Evolutionary conservation across 2,888 invertebrate species (phyloP).

Genomic region (Unio delphinus): DNA sequence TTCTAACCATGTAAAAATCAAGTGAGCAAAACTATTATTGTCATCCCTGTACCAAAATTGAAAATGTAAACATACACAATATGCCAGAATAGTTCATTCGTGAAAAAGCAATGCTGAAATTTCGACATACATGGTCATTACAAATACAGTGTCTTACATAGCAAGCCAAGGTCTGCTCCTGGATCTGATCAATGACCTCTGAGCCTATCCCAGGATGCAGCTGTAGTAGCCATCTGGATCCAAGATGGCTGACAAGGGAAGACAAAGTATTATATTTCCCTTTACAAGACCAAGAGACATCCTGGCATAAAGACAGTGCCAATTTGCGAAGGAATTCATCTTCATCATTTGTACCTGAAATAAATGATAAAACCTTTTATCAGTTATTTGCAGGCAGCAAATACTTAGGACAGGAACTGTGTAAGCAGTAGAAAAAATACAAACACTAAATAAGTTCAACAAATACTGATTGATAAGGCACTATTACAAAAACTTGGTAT

Average conservation of each 20-base stretch:
- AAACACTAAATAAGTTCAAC: no score
- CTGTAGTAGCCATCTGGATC: constrained; percentile 67
- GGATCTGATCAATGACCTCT: constrained; percentile 67
- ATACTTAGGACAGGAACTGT: background rate
- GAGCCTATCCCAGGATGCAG: constrained; percentile 68
- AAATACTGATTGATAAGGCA: no score
- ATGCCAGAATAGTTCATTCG: no score
- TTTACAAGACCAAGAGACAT: constrained; percentile 62
- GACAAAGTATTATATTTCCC: constrained; percentile 69
- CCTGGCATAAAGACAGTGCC: constrained; percentile 46
- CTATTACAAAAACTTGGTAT: no score
- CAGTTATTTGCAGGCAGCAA: background rate
- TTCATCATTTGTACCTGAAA: constrained; percentile 4
- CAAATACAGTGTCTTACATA: constrained; percentile 68
- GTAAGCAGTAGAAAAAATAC: no score
- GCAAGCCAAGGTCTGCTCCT: constrained; percentile 70
- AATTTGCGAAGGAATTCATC: constrained; percentile 52
- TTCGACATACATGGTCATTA: background rate
- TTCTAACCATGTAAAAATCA: no score
- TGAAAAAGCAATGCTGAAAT: no score
- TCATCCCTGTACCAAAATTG: no score
- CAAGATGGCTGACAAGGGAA: constrained; percentile 70
- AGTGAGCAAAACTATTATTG: no score
- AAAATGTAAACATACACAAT: no score
- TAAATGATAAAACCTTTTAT: background rate